These are phyloP conservation scores for Pterois miles DNA, from an alignment of 2,797 vertebrate species.

Conservation along the genomic window DNA sequence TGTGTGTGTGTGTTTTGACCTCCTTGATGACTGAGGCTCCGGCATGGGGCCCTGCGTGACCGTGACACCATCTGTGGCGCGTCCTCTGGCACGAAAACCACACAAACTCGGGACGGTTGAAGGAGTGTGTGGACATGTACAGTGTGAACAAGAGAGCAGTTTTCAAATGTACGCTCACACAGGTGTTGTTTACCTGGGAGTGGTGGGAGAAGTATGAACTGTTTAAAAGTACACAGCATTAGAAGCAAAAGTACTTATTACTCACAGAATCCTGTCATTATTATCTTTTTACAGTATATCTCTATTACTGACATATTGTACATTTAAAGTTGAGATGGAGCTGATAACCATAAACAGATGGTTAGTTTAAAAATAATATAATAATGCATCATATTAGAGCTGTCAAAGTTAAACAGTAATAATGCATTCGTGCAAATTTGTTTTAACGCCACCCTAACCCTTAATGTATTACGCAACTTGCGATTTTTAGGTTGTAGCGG, in stretches of 20 bases:
- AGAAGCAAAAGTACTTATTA: not conserved
- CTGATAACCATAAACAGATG: not conserved
- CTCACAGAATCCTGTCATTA: not conserved
- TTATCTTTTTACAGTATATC: not conserved
- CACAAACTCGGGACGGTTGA: not conserved
- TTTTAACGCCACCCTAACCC: no score
- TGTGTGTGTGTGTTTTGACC: slow-evolving; percentile 16
- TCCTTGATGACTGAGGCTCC: slow-evolving; percentile 41
- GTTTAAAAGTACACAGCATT: not conserved
- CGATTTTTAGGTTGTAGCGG: no score
- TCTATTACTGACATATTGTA: not conserved
- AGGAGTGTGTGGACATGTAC: not conserved
- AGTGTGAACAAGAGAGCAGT: no score
- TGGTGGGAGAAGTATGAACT: not conserved
- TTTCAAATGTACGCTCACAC: not conserved
- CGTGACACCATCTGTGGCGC: slow-evolving; percentile 45
- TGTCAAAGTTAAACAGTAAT: not conserved
- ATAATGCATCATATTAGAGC: not conserved
- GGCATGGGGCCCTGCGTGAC: slow-evolving; percentile 35
- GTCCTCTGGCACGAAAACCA: slow-evolving; percentile 18
- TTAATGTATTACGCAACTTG: no score
- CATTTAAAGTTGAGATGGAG: not conserved
- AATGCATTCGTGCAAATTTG: no score
- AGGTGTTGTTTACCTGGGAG: not conserved
- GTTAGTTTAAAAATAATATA: not conserved